A percentile compares a stretch with the other conserved stretches of the same genome.
Conservation (phyloP, 2,113 vertebrate species). For the Pycnonotus jocosus region DNA sequence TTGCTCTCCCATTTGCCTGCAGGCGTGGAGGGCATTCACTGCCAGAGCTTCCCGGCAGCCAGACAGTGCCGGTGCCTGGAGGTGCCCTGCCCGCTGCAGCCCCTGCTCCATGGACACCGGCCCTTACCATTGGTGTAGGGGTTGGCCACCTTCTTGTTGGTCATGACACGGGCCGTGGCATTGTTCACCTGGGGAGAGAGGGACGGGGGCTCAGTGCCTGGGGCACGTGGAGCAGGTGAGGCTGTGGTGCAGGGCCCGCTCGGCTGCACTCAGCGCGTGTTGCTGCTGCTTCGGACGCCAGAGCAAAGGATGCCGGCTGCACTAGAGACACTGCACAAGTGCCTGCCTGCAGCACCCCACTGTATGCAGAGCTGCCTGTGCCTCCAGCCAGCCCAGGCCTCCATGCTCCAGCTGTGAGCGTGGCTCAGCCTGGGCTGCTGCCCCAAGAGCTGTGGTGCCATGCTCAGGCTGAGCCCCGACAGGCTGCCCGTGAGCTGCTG, state of each 20-base stretch:
- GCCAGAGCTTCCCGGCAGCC: background rate
- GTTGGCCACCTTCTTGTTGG: constrained; percentile 92
- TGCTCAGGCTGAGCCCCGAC: background rate
- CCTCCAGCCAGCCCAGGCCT: background rate
- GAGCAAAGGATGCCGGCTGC: background rate
- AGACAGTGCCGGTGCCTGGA: rapidly evolving
- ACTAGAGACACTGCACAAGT: background rate
- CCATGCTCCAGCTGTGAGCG: background rate
- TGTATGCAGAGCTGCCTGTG: rapidly evolving
- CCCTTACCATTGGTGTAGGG: constrained; percentile 90
- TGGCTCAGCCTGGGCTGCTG: background rate
- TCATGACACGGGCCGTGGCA: constrained; percentile 93
- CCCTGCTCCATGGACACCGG: rapidly evolving
- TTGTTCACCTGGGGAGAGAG: constrained; percentile 86
- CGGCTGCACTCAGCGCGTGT: background rate
- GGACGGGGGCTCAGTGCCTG: background rate
- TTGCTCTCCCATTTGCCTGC: background rate
- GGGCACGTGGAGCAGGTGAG: rapidly evolving
- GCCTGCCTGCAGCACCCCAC: background rate
- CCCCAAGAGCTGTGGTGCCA: rapidly evolving
- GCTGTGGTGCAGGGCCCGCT: background rate
- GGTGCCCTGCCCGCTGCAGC: background rate
- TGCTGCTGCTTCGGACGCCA: background rate
- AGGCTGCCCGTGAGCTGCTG: background rate
- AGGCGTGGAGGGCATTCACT: background rate